Evolutionary conservation across 2,888 invertebrate species (phyloP).

Genomic region (Colletes collaris): DNA sequence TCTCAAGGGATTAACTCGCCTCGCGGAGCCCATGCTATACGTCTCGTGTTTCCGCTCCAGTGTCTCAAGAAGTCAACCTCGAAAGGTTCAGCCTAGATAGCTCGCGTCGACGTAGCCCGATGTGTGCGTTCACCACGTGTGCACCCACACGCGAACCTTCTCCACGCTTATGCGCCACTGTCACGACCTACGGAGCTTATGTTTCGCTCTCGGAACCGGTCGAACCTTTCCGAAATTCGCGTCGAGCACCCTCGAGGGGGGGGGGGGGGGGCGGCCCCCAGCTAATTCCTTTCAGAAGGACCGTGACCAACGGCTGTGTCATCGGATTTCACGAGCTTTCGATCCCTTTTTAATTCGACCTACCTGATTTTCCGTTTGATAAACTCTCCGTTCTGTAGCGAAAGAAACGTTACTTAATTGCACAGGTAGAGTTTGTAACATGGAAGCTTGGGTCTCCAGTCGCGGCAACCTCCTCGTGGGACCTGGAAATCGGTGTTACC

Average conservation of each 20-base stretch:
- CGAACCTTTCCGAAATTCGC: conserved; percentile 56
- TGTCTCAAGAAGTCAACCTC: conserved; percentile 73
- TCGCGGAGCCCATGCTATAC: conserved; percentile 72
- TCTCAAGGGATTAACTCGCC: conserved; percentile 76
- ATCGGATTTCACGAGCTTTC: conserved; percentile 57
- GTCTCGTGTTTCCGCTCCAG: conserved; percentile 72
- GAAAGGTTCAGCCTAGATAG: conserved; percentile 69
- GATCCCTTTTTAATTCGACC: conserved; percentile 45
- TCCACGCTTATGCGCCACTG: conserved; percentile 6
- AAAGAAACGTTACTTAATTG: no score
- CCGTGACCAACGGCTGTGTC: conserved; percentile 53
- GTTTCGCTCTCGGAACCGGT: conserved; percentile 55
- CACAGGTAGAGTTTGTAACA: no score
- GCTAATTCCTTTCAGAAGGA: conserved; percentile 21
- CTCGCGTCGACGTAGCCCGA: conserved; percentile 15
- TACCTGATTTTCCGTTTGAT: conserved; percentile 47
- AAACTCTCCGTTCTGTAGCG: background rate
- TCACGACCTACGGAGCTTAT: conserved; percentile 40
- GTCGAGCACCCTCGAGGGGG: background rate
- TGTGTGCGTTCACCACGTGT: conserved; percentile 28
- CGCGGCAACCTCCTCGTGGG: no score
- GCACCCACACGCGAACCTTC: background rate
- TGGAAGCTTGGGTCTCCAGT: no score
- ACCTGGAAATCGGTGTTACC: no score
- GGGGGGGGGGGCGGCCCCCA: background rate